These are phyloP conservation scores for Ornithoptera priamus DNA, from an alignment of 2,888 invertebrate species.

Conservation along the genomic window DNA sequence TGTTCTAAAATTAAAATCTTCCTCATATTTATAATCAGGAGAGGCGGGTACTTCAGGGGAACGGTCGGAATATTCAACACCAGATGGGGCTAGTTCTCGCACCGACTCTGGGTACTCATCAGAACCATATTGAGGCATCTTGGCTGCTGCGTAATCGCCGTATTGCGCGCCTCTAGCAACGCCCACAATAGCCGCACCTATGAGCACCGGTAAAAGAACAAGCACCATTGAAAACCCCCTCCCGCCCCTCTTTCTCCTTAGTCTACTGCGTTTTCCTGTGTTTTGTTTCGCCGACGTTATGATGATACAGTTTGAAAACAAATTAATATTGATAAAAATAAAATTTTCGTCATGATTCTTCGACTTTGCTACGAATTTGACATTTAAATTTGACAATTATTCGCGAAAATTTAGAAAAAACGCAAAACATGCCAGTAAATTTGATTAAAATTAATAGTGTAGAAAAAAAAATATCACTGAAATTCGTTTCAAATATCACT, in stretches of 20 bases:
- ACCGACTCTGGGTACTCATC: conserved; percentile 47
- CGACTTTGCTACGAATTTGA: conserved; percentile 65
- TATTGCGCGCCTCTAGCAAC: conserved; percentile 43
- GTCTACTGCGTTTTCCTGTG: conserved; percentile 15
- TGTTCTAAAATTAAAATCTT: conserved; percentile 42
- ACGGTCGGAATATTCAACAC: conserved; percentile 54
- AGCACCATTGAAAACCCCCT: conserved; percentile 27
- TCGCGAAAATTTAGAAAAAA: conserved; percentile 31
- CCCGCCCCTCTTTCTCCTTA: conserved; percentile 25
- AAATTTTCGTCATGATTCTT: conserved; percentile 54
- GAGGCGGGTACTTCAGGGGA: conserved; percentile 53
- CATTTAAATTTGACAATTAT: conserved; percentile 41
- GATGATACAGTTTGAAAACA: conserved; percentile 32
- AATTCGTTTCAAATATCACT: neutral
- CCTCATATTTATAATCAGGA: conserved; percentile 64
- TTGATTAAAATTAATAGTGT: neutral
- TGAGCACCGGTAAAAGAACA: conserved; percentile 36
- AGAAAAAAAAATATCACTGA: neutral
- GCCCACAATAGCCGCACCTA: conserved; percentile 45
- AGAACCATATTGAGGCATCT: conserved; percentile 61
- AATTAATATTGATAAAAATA: conserved; percentile 30
- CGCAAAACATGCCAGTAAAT: conserved; percentile 26
- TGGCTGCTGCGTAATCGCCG: conserved; percentile 56
- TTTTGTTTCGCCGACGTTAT: conserved; percentile 29
- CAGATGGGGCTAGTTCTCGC: conserved; percentile 30